Evolutionary conservation across 2,888 invertebrate species (phyloP).

Genomic region (Rhamnusium bicolor): DNA sequence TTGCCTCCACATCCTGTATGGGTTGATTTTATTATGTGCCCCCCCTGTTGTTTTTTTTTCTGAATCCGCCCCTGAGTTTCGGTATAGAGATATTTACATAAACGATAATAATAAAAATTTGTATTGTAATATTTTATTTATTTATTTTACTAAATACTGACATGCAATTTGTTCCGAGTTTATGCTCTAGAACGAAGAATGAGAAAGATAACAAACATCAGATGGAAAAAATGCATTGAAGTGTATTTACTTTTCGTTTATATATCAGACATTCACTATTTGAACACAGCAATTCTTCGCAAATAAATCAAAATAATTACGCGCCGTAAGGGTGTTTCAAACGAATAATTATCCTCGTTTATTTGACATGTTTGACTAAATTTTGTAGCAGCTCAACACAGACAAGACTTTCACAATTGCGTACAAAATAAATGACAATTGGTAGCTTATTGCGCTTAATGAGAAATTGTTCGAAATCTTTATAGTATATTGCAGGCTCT

Average conservation of each 20-base stretch:
- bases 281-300: slow-evolving; percentile 25
- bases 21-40: too few relatives aligned
- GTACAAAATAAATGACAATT: slow-evolving; percentile 70
- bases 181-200: too few relatives aligned
- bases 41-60: too few relatives aligned
- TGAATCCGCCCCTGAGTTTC: too few relatives aligned
- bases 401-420: slow-evolving; percentile 69
- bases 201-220: too few relatives aligned
- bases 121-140: too few relatives aligned
- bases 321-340: slow-evolving; percentile 41
- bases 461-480: slow-evolving; percentile 71
- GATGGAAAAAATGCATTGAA: background rate
- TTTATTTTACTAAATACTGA: too few relatives aligned
- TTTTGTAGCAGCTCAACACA: slow-evolving; percentile 58
- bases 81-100: too few relatives aligned
- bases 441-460: slow-evolving; percentile 70
- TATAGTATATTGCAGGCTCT: slow-evolving; percentile 60
- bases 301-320: slow-evolving; percentile 59
- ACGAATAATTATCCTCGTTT: slow-evolving; percentile 66
- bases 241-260: background rate
- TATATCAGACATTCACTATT: slow-evolving; percentile 14
- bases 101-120: too few relatives aligned
- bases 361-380: slow-evolving; percentile 67
- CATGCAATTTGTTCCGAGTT: too few relatives aligned
- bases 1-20: too few relatives aligned